These are phyloP conservation scores for Lasioglossum lativentre DNA, from an alignment of 2,888 invertebrate species.

Conservation along the genomic window DNA sequence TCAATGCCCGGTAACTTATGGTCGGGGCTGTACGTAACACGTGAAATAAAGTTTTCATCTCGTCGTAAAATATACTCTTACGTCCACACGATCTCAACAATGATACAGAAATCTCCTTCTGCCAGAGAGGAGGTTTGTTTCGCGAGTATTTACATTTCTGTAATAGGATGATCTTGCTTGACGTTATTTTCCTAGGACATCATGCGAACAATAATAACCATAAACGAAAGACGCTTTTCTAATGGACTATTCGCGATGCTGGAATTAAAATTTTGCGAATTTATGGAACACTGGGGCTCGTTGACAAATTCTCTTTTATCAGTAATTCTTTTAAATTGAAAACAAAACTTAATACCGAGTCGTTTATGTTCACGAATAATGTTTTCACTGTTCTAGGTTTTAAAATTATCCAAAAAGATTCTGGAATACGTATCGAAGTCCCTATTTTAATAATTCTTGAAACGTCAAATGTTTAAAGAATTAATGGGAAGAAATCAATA, in stretches of 20 bases:
- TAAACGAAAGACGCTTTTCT: not conserved
- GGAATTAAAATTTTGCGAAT: too few relatives aligned
- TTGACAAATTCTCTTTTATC: too few relatives aligned
- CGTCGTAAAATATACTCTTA: constrained; percentile 1
- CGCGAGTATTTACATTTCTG: not conserved
- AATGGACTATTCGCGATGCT: not conserved
- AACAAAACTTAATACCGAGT: too few relatives aligned
- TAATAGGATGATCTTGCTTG: not conserved
- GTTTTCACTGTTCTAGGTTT: too few relatives aligned
- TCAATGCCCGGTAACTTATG: not conserved
- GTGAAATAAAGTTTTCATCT: not conserved
- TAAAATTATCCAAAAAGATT: too few relatives aligned
- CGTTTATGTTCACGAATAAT: not conserved
- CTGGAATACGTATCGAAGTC: not conserved
- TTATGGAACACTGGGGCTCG: too few relatives aligned
- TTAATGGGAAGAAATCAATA: too few relatives aligned
- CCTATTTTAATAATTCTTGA: too few relatives aligned
- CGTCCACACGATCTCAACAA: not conserved
- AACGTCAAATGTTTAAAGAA: not conserved
- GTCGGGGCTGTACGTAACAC: not conserved
- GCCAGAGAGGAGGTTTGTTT: not conserved
- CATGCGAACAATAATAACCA: not conserved
- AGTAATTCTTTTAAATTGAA: too few relatives aligned
- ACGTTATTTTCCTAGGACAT: not conserved
- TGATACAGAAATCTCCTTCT: not conserved